Evolutionary conservation across 2,113 vertebrate genomes (phyloP).

Genomic region (Tor tambroides): DNA sequence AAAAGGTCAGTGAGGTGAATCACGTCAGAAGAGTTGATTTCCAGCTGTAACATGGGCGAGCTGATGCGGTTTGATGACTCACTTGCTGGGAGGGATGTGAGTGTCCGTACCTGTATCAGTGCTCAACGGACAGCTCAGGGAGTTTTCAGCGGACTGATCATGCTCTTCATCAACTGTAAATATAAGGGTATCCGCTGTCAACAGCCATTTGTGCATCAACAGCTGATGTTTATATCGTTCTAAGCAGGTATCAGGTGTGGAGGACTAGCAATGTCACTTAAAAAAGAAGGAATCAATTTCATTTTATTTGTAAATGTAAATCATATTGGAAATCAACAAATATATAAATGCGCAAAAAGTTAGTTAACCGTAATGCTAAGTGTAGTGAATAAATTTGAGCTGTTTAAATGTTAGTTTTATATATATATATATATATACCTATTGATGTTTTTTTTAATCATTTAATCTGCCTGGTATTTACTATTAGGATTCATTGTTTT

Average conservation of each 20-base stretch:
- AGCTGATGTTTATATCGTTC: neutral
- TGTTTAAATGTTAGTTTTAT: too few species aligned
- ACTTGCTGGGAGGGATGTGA: conserved; percentile 13
- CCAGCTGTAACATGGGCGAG: neutral
- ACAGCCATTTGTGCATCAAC: conserved; percentile 4
- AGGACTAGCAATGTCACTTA: neutral
- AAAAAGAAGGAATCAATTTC: neutral
- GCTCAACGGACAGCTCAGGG: neutral
- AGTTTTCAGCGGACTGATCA: conserved; percentile 17
- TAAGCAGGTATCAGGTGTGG: too few species aligned
- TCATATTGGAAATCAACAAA: too few species aligned
- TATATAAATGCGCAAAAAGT: too few species aligned
- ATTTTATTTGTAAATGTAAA: too few species aligned
- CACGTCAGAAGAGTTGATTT: neutral
- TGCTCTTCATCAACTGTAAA: conserved; percentile 55
- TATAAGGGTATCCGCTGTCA: neutral
- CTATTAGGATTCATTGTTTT: too few species aligned
- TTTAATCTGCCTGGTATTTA: too few species aligned
- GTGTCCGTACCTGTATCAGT: conserved; percentile 42
- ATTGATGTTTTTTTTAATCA: too few species aligned
- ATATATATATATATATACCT: too few species aligned
- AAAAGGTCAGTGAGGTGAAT: conserved; percentile 3
- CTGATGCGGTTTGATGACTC: conserved; percentile 2
- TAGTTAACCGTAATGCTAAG: too few species aligned
- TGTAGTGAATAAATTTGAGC: too few species aligned